A percentile compares a stretch with the other conserved stretches of the same genome.
phyloP scores from a whole-genome alignment of 2,888 invertebrate species.

The Lasius platythorax region DNA sequence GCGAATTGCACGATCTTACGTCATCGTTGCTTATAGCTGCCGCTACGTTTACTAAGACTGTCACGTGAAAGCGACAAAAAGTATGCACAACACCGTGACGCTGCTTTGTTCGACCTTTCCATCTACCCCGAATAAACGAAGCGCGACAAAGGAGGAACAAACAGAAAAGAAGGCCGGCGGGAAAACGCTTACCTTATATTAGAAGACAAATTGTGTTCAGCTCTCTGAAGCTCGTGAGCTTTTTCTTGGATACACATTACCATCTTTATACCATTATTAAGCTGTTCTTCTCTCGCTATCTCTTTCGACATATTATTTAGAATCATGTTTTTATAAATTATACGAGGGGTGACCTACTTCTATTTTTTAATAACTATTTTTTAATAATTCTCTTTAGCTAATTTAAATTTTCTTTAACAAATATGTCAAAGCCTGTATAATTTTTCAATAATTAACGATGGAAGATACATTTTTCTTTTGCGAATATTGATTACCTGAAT shows the following conservation, averaged over 20 bases:
- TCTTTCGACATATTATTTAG: conserved; percentile 12
- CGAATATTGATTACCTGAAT: neutral
- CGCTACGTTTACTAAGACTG: conserved; percentile 58
- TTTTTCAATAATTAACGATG: neutral
- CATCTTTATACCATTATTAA: conserved; percentile 45
- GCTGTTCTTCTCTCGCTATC: neutral
- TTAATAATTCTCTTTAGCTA: neutral
- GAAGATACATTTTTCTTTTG: neutral
- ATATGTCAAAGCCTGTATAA: neutral
- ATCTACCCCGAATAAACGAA: conserved; percentile 31
- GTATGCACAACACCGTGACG: conserved; percentile 47
- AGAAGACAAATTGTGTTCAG: conserved; percentile 61
- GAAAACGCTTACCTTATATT: conserved; percentile 62
- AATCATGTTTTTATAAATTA: neutral
- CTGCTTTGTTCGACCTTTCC: conserved; percentile 37
- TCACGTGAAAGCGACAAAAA: conserved; percentile 60
- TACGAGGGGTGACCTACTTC: neutral
- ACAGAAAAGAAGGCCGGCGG: conserved; percentile 45
- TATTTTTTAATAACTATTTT: neutral
- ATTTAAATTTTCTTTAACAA: neutral
- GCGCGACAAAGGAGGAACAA: conserved; percentile 35
- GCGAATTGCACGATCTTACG: conserved; percentile 44
- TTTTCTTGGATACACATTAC: conserved; percentile 39
- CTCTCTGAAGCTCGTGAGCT: conserved; percentile 19
- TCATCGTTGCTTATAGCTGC: conserved; percentile 41